Percentiles rank a stretch among this genome's conserved stretches.
Evolutionary conservation across 2,113 vertebrate genomes (phyloP).

Genomic region (Microcebus murinus): DNA sequence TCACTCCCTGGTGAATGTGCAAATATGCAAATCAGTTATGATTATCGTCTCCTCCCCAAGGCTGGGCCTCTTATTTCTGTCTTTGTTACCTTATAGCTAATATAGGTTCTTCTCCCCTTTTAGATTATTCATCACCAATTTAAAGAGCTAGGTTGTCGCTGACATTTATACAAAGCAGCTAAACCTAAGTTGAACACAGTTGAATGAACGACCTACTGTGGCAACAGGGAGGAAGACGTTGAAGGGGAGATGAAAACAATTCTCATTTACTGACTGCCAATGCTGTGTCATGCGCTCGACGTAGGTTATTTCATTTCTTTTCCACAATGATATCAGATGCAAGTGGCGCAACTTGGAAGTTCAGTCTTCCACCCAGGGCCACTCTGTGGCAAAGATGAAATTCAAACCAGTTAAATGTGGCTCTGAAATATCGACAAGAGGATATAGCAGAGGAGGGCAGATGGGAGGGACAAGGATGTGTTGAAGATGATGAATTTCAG

Average conservation of each 20-base stretch:
- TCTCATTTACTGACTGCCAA: background rate
- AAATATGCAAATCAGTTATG: background rate
- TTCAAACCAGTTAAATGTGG: background rate
- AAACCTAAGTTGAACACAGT: background rate
- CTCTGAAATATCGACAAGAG: background rate
- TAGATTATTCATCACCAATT: background rate
- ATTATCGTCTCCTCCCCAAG: background rate
- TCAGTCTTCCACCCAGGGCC: background rate
- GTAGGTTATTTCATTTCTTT: background rate
- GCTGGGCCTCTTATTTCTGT: background rate
- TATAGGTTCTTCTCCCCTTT: background rate
- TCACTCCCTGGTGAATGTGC: background rate
- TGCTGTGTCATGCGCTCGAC: background rate
- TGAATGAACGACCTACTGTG: background rate
- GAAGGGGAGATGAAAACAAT: background rate
- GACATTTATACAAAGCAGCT: background rate
- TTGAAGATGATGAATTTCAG: constrained; percentile 29
- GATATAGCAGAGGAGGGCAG: constrained; percentile 5
- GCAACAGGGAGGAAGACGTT: background rate
- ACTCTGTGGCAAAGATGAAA: background rate
- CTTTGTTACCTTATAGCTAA: background rate
- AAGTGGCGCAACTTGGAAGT: background rate
- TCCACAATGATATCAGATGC: background rate
- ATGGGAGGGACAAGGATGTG: background rate
- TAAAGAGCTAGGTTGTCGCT: background rate